Conservation (phyloP, 1,140 invertebrate species). For the Bombus fervidus region DNA sequence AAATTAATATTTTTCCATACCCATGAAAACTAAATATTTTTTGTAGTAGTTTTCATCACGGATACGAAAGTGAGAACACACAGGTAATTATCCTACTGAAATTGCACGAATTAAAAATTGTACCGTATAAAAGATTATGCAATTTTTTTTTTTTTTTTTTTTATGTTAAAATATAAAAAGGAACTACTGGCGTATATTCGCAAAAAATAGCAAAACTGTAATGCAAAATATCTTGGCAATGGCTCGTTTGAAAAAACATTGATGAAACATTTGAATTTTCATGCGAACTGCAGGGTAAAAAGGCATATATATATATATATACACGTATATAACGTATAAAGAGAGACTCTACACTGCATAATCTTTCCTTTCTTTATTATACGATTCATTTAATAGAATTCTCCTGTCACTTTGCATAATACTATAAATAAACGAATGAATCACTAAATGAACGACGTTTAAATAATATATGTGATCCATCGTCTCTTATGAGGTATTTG, state of each 20-base stretch:
- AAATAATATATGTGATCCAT: conserved; percentile 67
- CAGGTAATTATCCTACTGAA: background rate
- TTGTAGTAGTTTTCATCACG: background rate
- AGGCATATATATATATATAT: background rate
- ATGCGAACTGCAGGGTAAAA: background rate
- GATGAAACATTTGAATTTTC: background rate
- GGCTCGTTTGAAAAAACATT: background rate
- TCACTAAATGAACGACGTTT: conserved; percentile 65
- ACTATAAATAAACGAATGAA: conserved; percentile 71
- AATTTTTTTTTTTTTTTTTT: conserved; percentile 10
- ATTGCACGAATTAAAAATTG: background rate
- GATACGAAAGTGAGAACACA: background rate
- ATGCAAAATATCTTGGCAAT: background rate
- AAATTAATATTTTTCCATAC: background rate
- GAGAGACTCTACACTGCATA: conserved; percentile 39
- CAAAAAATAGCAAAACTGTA: too few species aligned
- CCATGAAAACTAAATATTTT: background rate
- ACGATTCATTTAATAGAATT: conserved; percentile 70
- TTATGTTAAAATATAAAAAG: background rate
- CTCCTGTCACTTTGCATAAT: conserved; percentile 71
- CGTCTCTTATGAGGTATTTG: conserved; percentile 68
- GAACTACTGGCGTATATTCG: too few species aligned
- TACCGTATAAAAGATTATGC: conserved; percentile 45
- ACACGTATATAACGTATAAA: background rate
- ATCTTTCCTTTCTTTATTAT: conserved; percentile 71